Conservation (phyloP, 2,113 vertebrate genomes). For the Pituophis catenifer region DNA sequence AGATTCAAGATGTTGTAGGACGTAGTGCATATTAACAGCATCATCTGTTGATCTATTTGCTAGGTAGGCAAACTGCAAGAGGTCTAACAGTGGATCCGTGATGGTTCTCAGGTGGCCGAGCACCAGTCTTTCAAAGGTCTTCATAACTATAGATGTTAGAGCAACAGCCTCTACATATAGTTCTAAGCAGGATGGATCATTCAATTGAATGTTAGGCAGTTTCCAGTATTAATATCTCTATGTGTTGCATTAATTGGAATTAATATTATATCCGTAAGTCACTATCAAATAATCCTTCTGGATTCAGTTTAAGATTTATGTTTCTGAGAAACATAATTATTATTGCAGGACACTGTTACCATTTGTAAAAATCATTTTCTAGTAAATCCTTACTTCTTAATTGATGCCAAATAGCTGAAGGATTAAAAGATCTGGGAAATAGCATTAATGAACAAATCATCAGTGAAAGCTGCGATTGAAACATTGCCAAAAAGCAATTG, state of each 20-base stretch:
- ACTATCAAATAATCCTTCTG: slow-evolving; percentile 4
- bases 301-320: slow-evolving; percentile 8
- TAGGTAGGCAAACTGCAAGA: no score
- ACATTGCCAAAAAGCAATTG: not conserved
- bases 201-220: not conserved
- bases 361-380: slow-evolving; percentile 18
- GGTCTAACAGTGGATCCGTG: no score
- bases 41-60: no score
- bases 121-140: no score
- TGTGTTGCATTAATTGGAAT: slow-evolving; percentile 1
- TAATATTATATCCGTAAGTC: not conserved
- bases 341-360: not conserved
- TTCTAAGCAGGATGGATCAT: not conserved
- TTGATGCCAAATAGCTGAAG: slow-evolving; percentile 3
- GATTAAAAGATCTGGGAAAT: slow-evolving; percentile 10
- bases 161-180: not conserved
- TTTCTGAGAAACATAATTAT: not conserved
- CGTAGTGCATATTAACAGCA: no score
- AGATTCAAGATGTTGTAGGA: no score
- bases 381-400: slow-evolving; percentile 21
- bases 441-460: slow-evolving; percentile 9
- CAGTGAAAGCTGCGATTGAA: not conserved
- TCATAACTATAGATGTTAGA: no score
- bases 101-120: no score
- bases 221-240: not conserved